Evolutionary conservation across 2,888 invertebrate genomes (phyloP), one percentile per base, ranked within the genome.

Genomic region (Timandra comae): DNA sequence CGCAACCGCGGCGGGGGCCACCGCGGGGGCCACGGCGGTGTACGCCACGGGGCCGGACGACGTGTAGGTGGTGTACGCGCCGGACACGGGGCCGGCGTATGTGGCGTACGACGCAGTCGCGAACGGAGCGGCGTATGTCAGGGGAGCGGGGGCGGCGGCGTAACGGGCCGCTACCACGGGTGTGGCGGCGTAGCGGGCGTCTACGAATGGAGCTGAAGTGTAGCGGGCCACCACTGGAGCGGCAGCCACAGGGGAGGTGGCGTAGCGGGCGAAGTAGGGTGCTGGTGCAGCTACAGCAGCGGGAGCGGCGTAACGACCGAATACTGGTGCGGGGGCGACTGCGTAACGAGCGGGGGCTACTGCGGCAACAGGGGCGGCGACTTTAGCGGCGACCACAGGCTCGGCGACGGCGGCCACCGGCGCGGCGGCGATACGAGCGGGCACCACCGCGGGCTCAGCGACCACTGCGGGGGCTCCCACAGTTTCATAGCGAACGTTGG

Each of bases 21-120:
- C 24, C 73, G 91, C 71, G 55, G 91, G 52, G 71, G 85, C 59
- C 86, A 52, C 56, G 2, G 61, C 48, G 80, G 90, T 75, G 82
- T 92, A 46, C 84, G 61, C 60, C 1, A 57, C 56, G n/a, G 51
- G 44, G 2, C 52, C 43, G 11, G 54, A 44, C 16, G 53, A n/a
- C n/a, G 62, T 49, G 12, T 63, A 43, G 1, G 38, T 49, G 1
- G 45, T 33, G 38, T 59, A 55, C 0, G 54, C 53, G 2, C 50
- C 48, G n/a, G n/a, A n/a, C n/a, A n/a, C 7, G 53, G 42, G 2
- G 46, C n/a, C n/a, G n/a, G n/a, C 35, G 1, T 52, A 44, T 3
- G 47, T 35, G 11, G 38, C 44, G 49, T 60, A 61, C 9, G 57
- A 61, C 8, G 57, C 50, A 3, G 56, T 45, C 3, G 52, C 44